Conservation (phyloP, 2,113 vertebrate genomes). For the Semicossyphus pulcher region DNA sequence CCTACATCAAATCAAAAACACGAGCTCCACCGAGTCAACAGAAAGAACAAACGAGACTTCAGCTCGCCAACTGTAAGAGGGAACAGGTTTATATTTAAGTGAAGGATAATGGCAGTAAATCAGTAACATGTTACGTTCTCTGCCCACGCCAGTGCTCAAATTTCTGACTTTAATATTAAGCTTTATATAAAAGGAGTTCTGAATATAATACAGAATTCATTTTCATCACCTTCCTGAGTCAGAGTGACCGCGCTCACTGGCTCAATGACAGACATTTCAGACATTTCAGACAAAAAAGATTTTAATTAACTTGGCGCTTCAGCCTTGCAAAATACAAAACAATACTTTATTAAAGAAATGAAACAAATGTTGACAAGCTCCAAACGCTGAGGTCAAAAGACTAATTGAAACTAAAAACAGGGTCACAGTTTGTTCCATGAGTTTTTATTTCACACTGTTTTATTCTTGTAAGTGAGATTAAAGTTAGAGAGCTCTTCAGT, state of each 20-base stretch:
- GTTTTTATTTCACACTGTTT: background rate
- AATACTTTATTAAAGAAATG: background rate
- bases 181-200: too few species aligned
- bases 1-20: slow-evolving; percentile 72
- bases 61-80: slow-evolving; percentile 78
- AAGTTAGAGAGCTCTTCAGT: background rate
- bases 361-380: background rate
- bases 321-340: background rate
- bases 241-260: background rate
- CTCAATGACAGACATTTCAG: background rate
- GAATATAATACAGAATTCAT: too few species aligned
- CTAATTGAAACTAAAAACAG: background rate
- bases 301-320: background rate
- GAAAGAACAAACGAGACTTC: slow-evolving; percentile 72
- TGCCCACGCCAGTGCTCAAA: too few species aligned
- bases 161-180: too few species aligned
- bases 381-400: background rate
- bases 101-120: too few species aligned
- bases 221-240: too few species aligned
- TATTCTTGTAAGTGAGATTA: background rate
- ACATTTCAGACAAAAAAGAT: background rate
- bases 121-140: too few species aligned
- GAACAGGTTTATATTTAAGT: background rate
- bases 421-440: background rate
- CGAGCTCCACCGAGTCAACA: slow-evolving; percentile 63